Percentiles rank a stretch among this genome's conserved stretches.
Evolutionary conservation across 2,797 vertebrate genomes (phyloP).

Genomic region (Nannoperca australis): DNA sequence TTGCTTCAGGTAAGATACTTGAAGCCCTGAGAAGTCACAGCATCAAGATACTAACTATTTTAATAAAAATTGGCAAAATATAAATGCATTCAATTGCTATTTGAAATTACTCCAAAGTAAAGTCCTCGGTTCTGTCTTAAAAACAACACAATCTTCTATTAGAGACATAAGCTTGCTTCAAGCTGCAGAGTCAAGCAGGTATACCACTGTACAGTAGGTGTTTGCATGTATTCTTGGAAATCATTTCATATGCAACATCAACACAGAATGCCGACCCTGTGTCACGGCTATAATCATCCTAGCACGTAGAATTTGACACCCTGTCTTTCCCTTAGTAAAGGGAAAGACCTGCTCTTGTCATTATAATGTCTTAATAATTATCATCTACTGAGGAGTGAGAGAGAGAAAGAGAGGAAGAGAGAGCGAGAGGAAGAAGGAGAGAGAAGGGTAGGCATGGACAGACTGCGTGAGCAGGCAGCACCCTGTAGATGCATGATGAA

Average conservation of each 20-base stretch:
- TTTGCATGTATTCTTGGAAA: constrained; percentile 54
- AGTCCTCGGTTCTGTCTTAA: not conserved
- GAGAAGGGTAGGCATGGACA: constrained; percentile 19
- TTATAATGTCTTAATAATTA: constrained; percentile 67
- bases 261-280: constrained; percentile 23
- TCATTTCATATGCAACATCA: constrained; percentile 42
- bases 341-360: constrained; percentile 48
- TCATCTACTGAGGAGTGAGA: constrained; percentile 36
- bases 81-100: not conserved
- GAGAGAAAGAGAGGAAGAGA: not conserved
- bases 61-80: not conserved
- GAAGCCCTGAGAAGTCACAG: not conserved
- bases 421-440: constrained; percentile 16
- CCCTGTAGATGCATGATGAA: constrained; percentile 76
- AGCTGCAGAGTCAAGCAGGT: constrained; percentile 24
- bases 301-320: constrained; percentile 16
- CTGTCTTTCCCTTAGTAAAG: constrained; percentile 31
- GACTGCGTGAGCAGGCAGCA: constrained; percentile 49
- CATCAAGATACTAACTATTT: not conserved
- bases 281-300: constrained; percentile 48
- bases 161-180: not conserved
- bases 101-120: not conserved
- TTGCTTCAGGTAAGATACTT: not conserved
- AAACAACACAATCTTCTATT: not conserved
- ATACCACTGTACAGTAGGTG: constrained; percentile 16